Conservation (phyloP, 2,113 vertebrate genomes). For the Sterna hirundo region DNA sequence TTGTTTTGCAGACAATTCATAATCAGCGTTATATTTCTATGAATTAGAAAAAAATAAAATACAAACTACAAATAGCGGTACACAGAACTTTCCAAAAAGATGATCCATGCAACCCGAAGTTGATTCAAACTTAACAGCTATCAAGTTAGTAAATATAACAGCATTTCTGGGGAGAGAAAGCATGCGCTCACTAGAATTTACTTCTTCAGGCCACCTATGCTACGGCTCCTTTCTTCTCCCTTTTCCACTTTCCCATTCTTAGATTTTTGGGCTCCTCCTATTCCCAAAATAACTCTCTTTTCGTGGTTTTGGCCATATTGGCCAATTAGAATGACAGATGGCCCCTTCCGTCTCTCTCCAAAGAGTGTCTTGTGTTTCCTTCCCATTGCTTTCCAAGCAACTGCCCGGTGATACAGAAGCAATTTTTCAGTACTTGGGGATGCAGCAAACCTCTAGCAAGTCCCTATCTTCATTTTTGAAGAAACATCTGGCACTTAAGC, state of each 20-base stretch:
- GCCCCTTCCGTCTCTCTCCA: too few relatives aligned
- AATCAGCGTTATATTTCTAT: constrained; percentile 94
- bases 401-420: neutral
- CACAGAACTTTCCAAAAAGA: neutral
- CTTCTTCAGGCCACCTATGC: neutral
- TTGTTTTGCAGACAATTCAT: constrained; percentile 90
- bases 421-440: neutral
- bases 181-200: neutral
- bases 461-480: neutral
- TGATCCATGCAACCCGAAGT: neutral
- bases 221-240: neutral
- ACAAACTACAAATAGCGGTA: neutral
- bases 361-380: neutral
- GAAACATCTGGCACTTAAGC: neutral
- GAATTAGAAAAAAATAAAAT: neutral
- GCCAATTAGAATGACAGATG: too few relatives aligned
- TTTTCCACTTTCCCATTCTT: neutral
- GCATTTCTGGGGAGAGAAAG: neutral
- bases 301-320: too few relatives aligned
- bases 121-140: neutral
- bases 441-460: neutral
- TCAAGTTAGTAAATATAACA: neutral
- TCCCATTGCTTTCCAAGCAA: neutral
- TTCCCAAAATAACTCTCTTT: neutral
- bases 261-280: neutral